Percentiles rank a stretch among this genome's conserved stretches.
phyloP scores from a whole-genome alignment of 2,888 invertebrate species.

The Troglohyphantes excavatus region DNA sequence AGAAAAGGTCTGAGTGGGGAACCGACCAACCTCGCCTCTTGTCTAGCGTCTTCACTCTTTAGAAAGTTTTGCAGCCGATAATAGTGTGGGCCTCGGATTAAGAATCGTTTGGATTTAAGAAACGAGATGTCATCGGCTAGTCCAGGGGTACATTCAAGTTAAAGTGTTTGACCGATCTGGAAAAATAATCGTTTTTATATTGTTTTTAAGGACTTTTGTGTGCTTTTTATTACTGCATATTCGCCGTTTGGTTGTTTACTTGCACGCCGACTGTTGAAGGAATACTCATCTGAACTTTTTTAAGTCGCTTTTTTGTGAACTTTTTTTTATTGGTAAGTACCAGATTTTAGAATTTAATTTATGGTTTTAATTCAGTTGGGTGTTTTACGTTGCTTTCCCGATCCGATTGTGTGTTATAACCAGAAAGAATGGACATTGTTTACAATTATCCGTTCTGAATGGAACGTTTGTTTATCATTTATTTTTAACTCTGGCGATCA shows the following conservation, averaged over 20 bases:
- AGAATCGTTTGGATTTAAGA: not conserved
- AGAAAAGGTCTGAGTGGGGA: slow-evolving; percentile 9
- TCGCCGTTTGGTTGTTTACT: not conserved
- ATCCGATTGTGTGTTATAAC: too few relatives aligned
- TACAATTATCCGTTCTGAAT: too few relatives aligned
- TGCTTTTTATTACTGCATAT: slow-evolving; percentile 1
- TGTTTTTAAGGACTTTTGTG: slow-evolving; percentile 8
- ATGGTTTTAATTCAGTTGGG: too few relatives aligned
- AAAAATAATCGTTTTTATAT: slow-evolving; percentile 22
- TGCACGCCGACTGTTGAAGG: not conserved
- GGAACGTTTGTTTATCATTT: too few relatives aligned
- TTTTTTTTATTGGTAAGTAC: not conserved
- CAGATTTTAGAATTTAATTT: not conserved
- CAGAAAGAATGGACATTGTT: too few relatives aligned
- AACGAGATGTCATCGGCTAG: slow-evolving; percentile 63
- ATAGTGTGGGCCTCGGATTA: not conserved
- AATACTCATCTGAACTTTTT: slow-evolving; percentile 6
- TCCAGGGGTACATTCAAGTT: slow-evolving; percentile 23
- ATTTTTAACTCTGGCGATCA: too few relatives aligned
- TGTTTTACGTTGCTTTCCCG: too few relatives aligned
- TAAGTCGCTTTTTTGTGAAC: not conserved
- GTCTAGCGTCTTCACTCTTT: slow-evolving; percentile 9
- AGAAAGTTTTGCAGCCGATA: not conserved
- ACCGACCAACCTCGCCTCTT: not conserved
- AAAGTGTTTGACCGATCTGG: slow-evolving; percentile 15